Percentiles rank a stretch among this genome's conserved stretches.
These are phyloP conservation scores for Tetrao urogallus DNA, from an alignment of 2,113 vertebrate species.

Conservation along the genomic window DNA sequence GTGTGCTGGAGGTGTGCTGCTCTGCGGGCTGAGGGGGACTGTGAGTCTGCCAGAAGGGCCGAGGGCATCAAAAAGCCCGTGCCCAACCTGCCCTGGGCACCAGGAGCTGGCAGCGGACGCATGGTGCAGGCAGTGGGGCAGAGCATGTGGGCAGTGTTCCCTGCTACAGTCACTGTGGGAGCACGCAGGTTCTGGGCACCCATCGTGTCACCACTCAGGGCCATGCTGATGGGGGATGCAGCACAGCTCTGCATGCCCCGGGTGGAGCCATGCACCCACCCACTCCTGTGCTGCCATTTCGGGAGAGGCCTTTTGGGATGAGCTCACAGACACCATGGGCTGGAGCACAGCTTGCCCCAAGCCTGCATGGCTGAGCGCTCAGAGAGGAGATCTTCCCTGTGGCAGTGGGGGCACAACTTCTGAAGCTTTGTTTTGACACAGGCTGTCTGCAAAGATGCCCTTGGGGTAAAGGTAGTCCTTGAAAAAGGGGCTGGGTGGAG, in stretches of 20 bases:
- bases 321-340: background rate
- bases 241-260: background rate
- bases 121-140: background rate
- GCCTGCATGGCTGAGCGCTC: fast-evolving
- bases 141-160: background rate
- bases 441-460: background rate
- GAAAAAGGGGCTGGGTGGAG: fast-evolving
- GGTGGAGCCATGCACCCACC: background rate
- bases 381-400: fast-evolving
- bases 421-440: fast-evolving
- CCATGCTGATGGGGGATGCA: background rate
- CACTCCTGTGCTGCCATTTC: background rate
- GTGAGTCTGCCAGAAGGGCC: background rate
- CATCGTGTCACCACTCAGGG: background rate
- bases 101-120: background rate
- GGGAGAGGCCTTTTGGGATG: background rate
- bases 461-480: fast-evolving
- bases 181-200: background rate
- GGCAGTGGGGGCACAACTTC: background rate
- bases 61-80: background rate
- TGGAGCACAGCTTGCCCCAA: background rate
- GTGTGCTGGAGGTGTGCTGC: background rate
- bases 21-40: background rate
- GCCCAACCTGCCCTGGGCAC: background rate
- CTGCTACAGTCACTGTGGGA: background rate